These are phyloP conservation scores for Hemicordylus capensis DNA, from an alignment of 2,113 vertebrate genomes.

Conservation along the genomic window DNA sequence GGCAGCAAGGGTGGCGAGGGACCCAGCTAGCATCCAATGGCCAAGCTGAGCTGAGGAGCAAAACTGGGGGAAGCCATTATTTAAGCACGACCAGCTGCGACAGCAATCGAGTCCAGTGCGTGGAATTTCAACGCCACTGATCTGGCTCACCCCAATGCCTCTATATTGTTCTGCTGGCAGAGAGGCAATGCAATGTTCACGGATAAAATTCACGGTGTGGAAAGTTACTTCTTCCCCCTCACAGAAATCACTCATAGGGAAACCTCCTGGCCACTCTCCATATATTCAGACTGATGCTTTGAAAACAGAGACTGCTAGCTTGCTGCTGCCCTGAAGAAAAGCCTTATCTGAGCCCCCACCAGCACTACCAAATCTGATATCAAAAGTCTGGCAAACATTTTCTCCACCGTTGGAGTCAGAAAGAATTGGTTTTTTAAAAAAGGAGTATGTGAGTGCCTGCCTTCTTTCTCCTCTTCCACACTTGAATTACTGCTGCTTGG, in stretches of 20 bases:
- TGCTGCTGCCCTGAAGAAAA: background rate
- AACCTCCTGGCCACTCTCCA: background rate
- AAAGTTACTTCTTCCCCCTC: background rate
- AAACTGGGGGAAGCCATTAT: background rate
- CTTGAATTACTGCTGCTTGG: too few species aligned
- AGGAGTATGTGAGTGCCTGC: too few species aligned
- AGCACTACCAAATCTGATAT: background rate
- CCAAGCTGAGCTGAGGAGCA: background rate
- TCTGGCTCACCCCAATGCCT: background rate
- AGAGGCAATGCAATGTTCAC: background rate
- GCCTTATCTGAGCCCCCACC: too few species aligned
- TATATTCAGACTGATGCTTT: background rate
- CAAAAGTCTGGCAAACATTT: background rate
- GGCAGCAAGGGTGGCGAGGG: fast-evolving
- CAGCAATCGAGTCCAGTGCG: fast-evolving
- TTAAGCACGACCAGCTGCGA: background rate
- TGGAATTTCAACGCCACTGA: fast-evolving
- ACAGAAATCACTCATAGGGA: background rate
- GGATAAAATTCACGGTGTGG: background rate
- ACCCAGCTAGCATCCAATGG: background rate
- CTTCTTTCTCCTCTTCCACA: too few species aligned
- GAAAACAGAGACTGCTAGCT: background rate
- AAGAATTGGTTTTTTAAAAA: background rate
- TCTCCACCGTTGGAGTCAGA: background rate
- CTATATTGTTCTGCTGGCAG: background rate